Evolutionary conservation across 2,113 vertebrate genomes (phyloP).

Genomic region (Mellivora capensis): DNA sequence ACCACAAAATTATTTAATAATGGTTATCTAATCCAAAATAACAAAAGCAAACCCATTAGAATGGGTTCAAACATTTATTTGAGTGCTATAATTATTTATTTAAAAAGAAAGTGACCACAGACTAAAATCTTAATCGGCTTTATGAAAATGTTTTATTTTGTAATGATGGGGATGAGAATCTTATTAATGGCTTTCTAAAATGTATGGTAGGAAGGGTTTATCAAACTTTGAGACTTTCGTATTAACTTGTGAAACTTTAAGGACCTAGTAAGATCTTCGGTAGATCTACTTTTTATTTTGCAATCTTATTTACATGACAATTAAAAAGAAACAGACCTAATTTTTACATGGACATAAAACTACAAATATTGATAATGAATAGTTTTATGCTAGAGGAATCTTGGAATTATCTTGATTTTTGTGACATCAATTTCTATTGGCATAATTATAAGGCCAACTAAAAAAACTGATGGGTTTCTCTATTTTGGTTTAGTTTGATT

Average conservation of each 20-base stretch:
- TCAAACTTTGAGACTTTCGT: neutral
- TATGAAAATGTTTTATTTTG: slow-evolving; percentile 11
- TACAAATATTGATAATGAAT: neutral
- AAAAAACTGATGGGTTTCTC: neutral
- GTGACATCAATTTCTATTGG: neutral
- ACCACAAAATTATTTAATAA: neutral
- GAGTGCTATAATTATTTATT: neutral
- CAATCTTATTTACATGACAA: neutral
- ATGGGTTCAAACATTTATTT: neutral
- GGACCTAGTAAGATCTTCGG: neutral
- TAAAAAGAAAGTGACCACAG: neutral
- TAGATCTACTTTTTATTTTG: neutral
- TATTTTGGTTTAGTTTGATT: neutral
- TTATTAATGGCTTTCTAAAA: neutral
- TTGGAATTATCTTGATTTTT: neutral
- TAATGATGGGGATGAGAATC: neutral
- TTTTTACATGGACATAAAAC: neutral
- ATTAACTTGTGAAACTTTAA: neutral
- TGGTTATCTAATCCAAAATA: neutral
- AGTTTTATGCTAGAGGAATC: neutral
- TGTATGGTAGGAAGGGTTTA: neutral
- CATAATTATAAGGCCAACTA: neutral
- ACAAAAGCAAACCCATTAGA: neutral
- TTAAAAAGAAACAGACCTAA: neutral
- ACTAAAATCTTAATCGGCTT: neutral